phyloP scores from a whole-genome alignment of 2,888 invertebrate genomes.

The Synanthedon tipuliformis region DNA sequence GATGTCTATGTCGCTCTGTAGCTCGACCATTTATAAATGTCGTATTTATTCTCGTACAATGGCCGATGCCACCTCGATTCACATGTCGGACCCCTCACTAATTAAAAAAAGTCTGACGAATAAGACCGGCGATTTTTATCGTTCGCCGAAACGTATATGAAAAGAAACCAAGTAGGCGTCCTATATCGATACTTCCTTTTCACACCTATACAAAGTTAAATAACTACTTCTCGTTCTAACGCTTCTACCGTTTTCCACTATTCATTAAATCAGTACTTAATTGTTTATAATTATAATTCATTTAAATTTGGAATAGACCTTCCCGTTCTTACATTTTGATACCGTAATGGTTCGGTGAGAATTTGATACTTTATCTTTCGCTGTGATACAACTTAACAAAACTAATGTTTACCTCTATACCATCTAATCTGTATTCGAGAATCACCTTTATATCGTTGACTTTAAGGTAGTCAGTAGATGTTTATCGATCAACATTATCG shows the following conservation, averaged over 20 bases:
- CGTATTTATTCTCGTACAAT: conserved; percentile 61
- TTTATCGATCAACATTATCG: conserved; percentile 11
- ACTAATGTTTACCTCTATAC: not conserved
- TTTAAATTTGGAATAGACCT: conserved; percentile 47
- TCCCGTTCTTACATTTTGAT: conserved; percentile 43
- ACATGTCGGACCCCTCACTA: conserved; percentile 62
- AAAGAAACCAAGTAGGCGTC: conserved; percentile 61
- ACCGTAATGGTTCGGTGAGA: conserved; percentile 45
- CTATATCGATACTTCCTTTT: conserved; percentile 40
- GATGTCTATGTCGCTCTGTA: conserved; percentile 34
- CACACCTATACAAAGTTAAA: conserved; percentile 19
- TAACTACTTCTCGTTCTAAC: conserved; percentile 33
- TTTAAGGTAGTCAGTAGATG: conserved; percentile 4
- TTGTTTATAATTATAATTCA: conserved; percentile 66
- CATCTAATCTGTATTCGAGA: conserved; percentile 3
- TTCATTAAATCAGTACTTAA: conserved; percentile 58
- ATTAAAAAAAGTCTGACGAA: conserved; percentile 68
- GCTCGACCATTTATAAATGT: conserved; percentile 48
- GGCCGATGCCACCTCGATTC: conserved; percentile 53
- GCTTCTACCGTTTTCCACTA: conserved; percentile 37
- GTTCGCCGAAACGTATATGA: conserved; percentile 60
- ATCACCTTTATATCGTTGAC: conserved; percentile 5
- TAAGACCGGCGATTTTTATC: conserved; percentile 69
- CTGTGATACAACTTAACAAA: conserved; percentile 8
- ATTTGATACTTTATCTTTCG: conserved; percentile 51